A percentile compares a stretch with the other conserved stretches of the same genome.
phyloP scores from a whole-genome alignment of 2,797 vertebrate species.

The Huso huso region DNA sequence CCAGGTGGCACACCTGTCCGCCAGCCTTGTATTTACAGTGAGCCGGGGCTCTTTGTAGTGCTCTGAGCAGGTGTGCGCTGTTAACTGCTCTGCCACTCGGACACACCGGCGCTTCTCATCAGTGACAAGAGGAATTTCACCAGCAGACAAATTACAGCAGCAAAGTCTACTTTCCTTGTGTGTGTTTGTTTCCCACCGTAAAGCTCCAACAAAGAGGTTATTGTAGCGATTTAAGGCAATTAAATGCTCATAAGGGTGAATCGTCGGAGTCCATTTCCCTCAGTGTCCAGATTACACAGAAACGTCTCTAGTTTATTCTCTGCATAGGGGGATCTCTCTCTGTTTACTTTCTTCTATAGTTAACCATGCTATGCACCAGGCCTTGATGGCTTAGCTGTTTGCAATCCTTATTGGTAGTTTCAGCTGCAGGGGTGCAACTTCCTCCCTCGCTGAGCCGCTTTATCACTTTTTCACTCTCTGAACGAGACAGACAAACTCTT shows the following conservation, averaged over 20 bases:
- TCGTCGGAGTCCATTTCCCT: too few relatives aligned
- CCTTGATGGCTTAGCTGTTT: too few relatives aligned
- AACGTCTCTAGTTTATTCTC: too few relatives aligned
- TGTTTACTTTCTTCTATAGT: too few relatives aligned
- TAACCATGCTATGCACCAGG: too few relatives aligned
- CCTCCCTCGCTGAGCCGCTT: too few relatives aligned
- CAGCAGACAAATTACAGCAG: conserved; percentile 25
- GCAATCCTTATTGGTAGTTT: too few relatives aligned
- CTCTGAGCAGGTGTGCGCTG: conserved; percentile 31
- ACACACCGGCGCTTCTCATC: conserved; percentile 19
- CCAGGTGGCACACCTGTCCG: conserved; percentile 42
- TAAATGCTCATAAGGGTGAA: conserved; percentile 15
- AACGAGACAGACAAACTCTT: too few relatives aligned
- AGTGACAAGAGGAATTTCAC: conserved; percentile 25
- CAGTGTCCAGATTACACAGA: too few relatives aligned
- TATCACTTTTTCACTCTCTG: too few relatives aligned
- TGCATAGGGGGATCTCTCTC: too few relatives aligned
- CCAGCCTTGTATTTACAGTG: conserved; percentile 57
- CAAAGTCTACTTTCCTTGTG: conserved; percentile 18
- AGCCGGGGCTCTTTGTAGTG: conserved; percentile 33
- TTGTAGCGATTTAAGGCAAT: conserved; percentile 23
- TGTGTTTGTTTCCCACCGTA: conserved; percentile 26
- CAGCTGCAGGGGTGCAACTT: too few relatives aligned
- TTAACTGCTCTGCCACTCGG: conserved; percentile 22
- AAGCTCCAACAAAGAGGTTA: conserved; percentile 21